Percentiles rank a stretch among this genome's conserved stretches.
phyloP scores from a whole-genome alignment of 2,113 vertebrate species.

The Columba livia region DNA sequence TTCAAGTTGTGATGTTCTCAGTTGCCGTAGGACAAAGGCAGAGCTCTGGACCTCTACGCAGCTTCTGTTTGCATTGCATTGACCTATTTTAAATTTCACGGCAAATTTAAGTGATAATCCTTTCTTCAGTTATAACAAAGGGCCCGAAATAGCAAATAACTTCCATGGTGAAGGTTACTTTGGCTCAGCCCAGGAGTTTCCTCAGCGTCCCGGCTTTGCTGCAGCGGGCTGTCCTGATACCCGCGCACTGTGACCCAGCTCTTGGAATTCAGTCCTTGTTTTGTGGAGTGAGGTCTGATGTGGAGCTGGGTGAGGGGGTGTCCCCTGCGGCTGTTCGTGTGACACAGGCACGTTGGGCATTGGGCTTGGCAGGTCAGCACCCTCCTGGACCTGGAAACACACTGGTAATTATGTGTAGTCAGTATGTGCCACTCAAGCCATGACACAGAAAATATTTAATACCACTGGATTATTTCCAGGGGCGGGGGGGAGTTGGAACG shows the following conservation, averaged over 20 bases:
- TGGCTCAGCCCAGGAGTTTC: too few relatives aligned
- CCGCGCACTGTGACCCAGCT: too few relatives aligned
- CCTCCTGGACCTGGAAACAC: too few relatives aligned
- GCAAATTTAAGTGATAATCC: not conserved
- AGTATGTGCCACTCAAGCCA: too few relatives aligned
- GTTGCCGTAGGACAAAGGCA: not conserved
- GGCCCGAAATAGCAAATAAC: too few relatives aligned
- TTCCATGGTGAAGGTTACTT: too few relatives aligned
- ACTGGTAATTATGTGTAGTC: too few relatives aligned
- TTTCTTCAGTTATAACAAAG: not conserved
- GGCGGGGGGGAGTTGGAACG: not conserved
- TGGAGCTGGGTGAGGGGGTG: not conserved
- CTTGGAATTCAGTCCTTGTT: not conserved
- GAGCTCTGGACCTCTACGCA: not conserved
- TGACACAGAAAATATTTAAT: not conserved
- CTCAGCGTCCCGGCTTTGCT: too few relatives aligned
- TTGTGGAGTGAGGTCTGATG: not conserved
- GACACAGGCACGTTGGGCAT: too few relatives aligned
- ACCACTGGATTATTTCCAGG: not conserved
- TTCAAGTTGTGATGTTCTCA: accelerated
- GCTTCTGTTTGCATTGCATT: not conserved
- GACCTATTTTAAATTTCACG: not conserved
- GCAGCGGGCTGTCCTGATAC: too few relatives aligned
- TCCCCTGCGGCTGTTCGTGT: not conserved
- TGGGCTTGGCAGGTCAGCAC: too few relatives aligned